Base-by-base conservation (phyloP, 1,140 invertebrate species). In the Nautilus pompilius region DNA sequence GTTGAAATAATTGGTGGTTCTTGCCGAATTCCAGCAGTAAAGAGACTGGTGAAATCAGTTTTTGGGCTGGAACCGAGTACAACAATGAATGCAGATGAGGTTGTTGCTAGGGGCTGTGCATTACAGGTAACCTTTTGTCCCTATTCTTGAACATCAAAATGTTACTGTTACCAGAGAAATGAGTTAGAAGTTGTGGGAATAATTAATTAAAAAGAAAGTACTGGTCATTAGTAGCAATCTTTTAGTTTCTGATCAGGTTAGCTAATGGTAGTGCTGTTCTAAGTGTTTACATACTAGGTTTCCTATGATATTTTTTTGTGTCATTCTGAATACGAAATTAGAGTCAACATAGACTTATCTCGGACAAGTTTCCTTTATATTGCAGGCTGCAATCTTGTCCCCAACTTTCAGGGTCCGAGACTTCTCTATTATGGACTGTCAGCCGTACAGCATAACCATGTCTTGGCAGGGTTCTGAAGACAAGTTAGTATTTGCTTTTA, bases 1-100 rank as follows among this genome's bases (percentile, higher is more conserved):
- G 93, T 99, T 17, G 98, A 99, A 84, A 89, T 99, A 68, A 92
- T 98, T 45, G 98, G 98, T 64, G 98, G 97, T 36, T 95, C 93
- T 8, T 92, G 90, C 45, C 88, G 98, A 71, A 91, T 99, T 76
- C 97, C 97, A 20, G 88, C 91, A 2, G 90, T 99, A 22, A 99
- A 98, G 83, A 83, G 86, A 32, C 75, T 96, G 8, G 91, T 99
- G 63, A 91, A 94, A 77, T 88, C 92, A 79, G 88, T 95, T n/a
- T 79, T 83, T 78, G 88, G 89, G 20, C 92, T 93, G 75, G 85
- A 89, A 54, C 88, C 93, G 20, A 95, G 93, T 46, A 99, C 96
- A 1, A 99, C 97, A 17, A 82, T 99, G 29, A 99, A 99, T 84
- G 91, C 97, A 80, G 97, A 99, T 82, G 98, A 99, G 84, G 92